These are phyloP conservation scores for Macrophya alboannulata DNA, from an alignment of 2,888 invertebrate genomes.

Conservation along the genomic window DNA sequence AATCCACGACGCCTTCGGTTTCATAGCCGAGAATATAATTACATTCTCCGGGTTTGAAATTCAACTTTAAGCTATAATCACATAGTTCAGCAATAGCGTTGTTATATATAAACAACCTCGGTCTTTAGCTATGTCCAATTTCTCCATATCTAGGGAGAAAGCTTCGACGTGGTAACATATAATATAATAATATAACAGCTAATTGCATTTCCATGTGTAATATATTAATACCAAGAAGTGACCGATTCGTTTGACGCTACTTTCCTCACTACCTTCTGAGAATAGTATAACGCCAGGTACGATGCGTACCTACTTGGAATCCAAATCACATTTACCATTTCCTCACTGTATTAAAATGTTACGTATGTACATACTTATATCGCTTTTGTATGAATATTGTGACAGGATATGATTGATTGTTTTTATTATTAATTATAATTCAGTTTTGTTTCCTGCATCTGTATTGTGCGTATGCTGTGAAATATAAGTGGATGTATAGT, in stretches of 20 bases:
- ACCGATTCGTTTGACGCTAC: background rate
- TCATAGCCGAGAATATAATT: background rate
- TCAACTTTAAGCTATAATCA: background rate
- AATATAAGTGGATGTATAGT: background rate
- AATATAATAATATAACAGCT: background rate
- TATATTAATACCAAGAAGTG: conserved; percentile 9
- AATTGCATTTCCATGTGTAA: conserved; percentile 14
- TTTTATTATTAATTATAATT: background rate
- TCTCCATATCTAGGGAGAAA: conserved; percentile 13
- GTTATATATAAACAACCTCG: background rate
- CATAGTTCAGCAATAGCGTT: background rate
- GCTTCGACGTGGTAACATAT: background rate
- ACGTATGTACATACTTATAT: background rate
- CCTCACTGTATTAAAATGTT: background rate
- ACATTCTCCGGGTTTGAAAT: background rate
- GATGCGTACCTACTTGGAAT: background rate
- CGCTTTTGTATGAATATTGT: background rate
- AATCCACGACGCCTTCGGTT: background rate
- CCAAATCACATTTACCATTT: conserved; percentile 4
- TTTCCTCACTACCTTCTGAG: conserved; percentile 7
- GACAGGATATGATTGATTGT: background rate
- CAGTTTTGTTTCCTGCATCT: background rate
- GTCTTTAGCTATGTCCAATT: background rate
- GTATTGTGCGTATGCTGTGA: background rate
- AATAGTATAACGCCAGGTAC: background rate